Conservation (phyloP, 1,140 invertebrate species). For the Ceratosolen fusciceps region DNA sequence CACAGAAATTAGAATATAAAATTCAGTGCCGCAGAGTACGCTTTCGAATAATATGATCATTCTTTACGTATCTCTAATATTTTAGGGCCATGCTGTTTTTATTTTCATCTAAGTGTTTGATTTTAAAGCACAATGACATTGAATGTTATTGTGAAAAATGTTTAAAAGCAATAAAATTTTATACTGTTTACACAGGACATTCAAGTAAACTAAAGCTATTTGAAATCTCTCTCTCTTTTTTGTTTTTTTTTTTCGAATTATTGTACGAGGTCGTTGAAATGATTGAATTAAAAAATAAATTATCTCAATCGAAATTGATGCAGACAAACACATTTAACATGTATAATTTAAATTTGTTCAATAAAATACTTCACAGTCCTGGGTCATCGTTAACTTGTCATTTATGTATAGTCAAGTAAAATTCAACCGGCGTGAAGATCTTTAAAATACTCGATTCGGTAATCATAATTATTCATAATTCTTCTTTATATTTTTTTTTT, state of each 20-base stretch:
- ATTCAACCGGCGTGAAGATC: neutral
- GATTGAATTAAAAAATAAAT: constrained; percentile 28
- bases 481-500: neutral
- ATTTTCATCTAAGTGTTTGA: neutral
- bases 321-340: constrained; percentile 11
- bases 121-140: neutral
- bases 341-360: constrained; percentile 9
- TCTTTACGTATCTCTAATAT: neutral
- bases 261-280: neutral
- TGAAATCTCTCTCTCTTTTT: neutral
- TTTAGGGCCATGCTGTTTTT: neutral
- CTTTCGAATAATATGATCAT: constrained; percentile 12
- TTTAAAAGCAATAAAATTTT: too few species aligned
- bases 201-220: constrained; percentile 20
- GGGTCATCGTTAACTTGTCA: constrained; percentile 6
- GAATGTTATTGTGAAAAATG: too few species aligned
- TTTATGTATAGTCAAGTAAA: neutral
- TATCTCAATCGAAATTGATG: neutral
- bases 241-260: neutral
- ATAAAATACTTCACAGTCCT: constrained; percentile 30
- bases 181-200: constrained; percentile 3
- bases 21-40: constrained; percentile 7
- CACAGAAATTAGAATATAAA: constrained; percentile 27
- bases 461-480: neutral
- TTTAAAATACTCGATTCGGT: constrained; percentile 29